Evolutionary conservation across 1,140 invertebrate genomes (phyloP).

Genomic region (Drosophila persimilis): DNA sequence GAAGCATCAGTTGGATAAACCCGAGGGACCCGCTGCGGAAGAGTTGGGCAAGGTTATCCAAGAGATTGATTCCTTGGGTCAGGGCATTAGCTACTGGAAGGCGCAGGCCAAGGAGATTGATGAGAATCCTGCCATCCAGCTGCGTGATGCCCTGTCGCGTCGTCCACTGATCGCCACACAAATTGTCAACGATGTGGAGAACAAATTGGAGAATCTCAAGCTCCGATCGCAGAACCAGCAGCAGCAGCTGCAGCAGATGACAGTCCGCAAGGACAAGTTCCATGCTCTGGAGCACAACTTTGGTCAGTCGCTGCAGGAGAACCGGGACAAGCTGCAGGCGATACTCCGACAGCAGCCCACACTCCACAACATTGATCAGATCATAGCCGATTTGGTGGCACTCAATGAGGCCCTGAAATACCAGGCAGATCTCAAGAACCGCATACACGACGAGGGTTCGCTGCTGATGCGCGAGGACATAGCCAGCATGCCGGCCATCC

Average conservation of each 20-base stretch:
- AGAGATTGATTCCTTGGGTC: slow-evolving; percentile 87
- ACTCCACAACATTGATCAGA: slow-evolving; percentile 81
- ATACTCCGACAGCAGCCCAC: slow-evolving; percentile 83
- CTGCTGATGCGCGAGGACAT: slow-evolving; percentile 92
- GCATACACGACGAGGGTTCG: slow-evolving; percentile 88
- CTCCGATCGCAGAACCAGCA: slow-evolving; percentile 87
- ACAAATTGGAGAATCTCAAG: slow-evolving; percentile 87
- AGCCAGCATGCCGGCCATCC: slow-evolving; percentile 89
- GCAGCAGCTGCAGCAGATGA: slow-evolving; percentile 87
- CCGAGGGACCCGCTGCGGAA: slow-evolving; percentile 86
- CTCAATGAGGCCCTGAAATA: slow-evolving; percentile 84
- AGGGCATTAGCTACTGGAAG: slow-evolving; percentile 88
- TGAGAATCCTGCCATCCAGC: slow-evolving; percentile 86
- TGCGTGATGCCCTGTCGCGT: slow-evolving; percentile 87
- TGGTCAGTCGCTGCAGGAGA: slow-evolving; percentile 86
- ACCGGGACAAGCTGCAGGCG: slow-evolving; percentile 84
- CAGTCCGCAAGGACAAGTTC: slow-evolving; percentile 88
- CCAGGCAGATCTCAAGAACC: slow-evolving; percentile 84
- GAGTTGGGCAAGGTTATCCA: slow-evolving; percentile 87
- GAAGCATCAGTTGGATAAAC: slow-evolving; percentile 90
- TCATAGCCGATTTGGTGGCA: slow-evolving; percentile 77
- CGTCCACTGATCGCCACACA: slow-evolving; percentile 88
- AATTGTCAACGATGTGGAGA: slow-evolving; percentile 88
- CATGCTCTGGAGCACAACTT: slow-evolving; percentile 87
- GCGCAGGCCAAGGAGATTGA: slow-evolving; percentile 88